Conservation (phyloP, 2,113 vertebrate species). For the Axis porcinus region DNA sequence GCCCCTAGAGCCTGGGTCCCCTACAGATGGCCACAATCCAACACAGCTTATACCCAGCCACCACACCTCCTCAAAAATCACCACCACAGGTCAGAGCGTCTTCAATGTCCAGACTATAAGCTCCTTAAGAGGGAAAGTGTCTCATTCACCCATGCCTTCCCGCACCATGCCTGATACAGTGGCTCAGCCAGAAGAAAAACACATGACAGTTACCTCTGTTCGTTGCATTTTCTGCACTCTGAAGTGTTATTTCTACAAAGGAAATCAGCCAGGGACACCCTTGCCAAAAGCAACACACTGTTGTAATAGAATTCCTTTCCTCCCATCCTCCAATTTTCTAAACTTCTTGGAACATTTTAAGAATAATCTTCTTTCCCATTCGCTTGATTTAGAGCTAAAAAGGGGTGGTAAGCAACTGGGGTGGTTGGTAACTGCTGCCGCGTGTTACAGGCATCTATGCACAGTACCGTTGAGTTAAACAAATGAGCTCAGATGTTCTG, state of each 20-base stretch:
- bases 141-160: neutral
- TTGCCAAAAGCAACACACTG: conserved; percentile 55
- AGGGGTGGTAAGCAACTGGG: conserved; percentile 24
- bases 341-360: conserved; percentile 53
- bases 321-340: conserved; percentile 32
- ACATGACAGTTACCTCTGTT: neutral
- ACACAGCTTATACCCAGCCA: neutral
- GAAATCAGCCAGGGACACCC: neutral
- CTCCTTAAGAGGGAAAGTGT: neutral
- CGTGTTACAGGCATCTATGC: neutral
- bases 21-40: neutral
- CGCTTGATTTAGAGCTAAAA: conserved; percentile 53
- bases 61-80: neutral
- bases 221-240: neutral
- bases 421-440: neutral
- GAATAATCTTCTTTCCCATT: conserved; percentile 36
- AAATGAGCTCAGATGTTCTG: conserved; percentile 60
- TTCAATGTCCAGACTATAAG: neutral
- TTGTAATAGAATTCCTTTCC: conserved; percentile 28
- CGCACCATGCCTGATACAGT: neutral
- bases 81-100: neutral
- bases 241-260: conserved; percentile 20
- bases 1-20: neutral
- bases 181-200: neutral
- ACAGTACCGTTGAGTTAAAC: conserved; percentile 32